Conservation (phyloP, 1,140 invertebrate genomes). For the Liolophura sinensis region DNA sequence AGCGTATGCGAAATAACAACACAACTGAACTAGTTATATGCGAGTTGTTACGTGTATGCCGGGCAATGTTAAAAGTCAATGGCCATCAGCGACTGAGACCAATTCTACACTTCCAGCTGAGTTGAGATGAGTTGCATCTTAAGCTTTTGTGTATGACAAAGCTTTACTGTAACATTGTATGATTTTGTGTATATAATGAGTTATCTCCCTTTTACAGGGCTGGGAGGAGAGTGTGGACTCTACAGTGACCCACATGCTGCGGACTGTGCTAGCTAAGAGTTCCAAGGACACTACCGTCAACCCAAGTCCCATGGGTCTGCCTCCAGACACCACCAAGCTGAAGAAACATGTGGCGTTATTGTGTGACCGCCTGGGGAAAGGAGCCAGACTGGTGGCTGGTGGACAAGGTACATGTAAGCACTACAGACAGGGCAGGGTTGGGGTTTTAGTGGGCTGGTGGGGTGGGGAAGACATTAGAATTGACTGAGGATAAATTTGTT, state of each 20-base stretch:
- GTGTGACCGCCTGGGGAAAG: conserved; percentile 62
- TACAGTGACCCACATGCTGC: conserved; percentile 62
- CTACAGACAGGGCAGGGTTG: neutral
- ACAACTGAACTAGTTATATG: too few relatives aligned
- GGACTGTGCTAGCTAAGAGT: conserved; percentile 59
- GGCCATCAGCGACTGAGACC: too few relatives aligned
- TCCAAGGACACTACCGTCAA: conserved; percentile 53
- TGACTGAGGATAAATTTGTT: conserved; percentile 1
- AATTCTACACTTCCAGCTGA: too few relatives aligned
- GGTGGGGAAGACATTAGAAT: neutral
- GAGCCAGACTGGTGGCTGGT: conserved; percentile 46
- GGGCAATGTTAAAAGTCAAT: too few relatives aligned
- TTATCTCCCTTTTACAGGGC: conserved; percentile 44
- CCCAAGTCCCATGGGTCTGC: conserved; percentile 58
- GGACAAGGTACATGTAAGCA: conserved; percentile 32
- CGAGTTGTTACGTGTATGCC: too few relatives aligned
- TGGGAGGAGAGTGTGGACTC: conserved; percentile 68
- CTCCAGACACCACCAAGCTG: conserved; percentile 63
- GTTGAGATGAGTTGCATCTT: too few relatives aligned
- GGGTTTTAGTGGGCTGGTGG: neutral
- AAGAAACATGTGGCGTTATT: conserved; percentile 66
- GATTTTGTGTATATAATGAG: conserved; percentile 5
- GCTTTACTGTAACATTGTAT: neutral
- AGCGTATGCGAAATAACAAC: too few relatives aligned
- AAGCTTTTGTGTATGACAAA: too few relatives aligned